Evolutionary conservation across 2,888 invertebrate species (phyloP), one percentile per base, ranked within the genome.

Genomic region (Agriopis leucophaearia): DNA sequence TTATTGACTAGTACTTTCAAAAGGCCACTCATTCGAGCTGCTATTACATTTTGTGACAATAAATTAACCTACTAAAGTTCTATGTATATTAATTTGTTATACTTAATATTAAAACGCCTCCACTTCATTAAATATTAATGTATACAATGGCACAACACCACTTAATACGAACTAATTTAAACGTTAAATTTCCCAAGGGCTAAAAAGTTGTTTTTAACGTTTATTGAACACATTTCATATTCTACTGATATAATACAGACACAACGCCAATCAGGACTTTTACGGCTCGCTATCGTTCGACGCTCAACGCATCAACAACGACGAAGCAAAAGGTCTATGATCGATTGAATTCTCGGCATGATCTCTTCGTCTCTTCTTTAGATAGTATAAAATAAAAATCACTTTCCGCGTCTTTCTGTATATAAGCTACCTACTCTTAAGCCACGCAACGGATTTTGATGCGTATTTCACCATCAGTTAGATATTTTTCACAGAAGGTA

Each of bases 21-120:
- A 58, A 48, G 45, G 57, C 36, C 58, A 38, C 58, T 57, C 35
- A n/a, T 57, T 35, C 44, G 45, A 57, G 35, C 45, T 57, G 35
- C 13, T 44, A 1, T 44, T 57, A 45, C 44, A 16, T n/a, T 48
- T 58, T 58, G 58, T 38, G 58, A 47, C 47, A 38, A 55, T 27
- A 55, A 13, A 6, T 13, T 42, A 12, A 42, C 36, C 15, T 54
- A 38, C 12, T 27, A 8, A 38, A 38, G 13, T 4, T 40, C 6
- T 18, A 42, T 16, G 7, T 55, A 27, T 48, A 38, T 36, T 36
- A 47, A 5, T 45, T 45, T 35, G 9, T 15, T 15, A 4, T 7
- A n/a, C n/a, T 18, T 45, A 57, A 45, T 35, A 57, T 12, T n/a
- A 57, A 36, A 57, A 36, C 47, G n/a, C 36, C 16, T 9, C 5